phyloP scores from a whole-genome alignment of 1,140 invertebrate species.

The Drosophila busckii region DNA sequence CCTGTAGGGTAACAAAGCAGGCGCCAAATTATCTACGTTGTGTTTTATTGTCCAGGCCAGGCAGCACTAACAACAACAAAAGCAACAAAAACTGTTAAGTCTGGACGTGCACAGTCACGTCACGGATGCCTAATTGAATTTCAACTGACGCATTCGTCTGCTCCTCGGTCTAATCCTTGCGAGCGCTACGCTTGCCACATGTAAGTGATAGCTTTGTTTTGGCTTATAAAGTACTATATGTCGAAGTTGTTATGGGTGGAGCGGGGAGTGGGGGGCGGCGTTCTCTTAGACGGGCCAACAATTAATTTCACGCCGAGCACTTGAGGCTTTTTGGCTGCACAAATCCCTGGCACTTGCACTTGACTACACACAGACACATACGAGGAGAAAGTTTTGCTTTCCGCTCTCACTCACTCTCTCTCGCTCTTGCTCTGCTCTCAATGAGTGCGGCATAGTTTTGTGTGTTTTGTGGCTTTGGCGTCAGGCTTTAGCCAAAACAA shows the following conservation, averaged over 20 bases:
- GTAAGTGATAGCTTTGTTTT: slow-evolving; percentile 76
- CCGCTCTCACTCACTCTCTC: no score
- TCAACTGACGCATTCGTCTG: slow-evolving; percentile 33
- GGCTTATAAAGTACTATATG: slow-evolving; percentile 48
- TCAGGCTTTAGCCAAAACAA: slow-evolving; percentile 57
- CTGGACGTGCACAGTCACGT: slow-evolving; percentile 48
- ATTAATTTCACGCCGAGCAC: slow-evolving; percentile 74
- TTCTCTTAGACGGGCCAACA: slow-evolving; percentile 42
- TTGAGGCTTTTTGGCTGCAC: slow-evolving; percentile 69
- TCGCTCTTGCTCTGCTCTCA: slow-evolving; percentile 24
- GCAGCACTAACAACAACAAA: slow-evolving; percentile 5
- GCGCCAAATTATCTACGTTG: slow-evolving; percentile 71
- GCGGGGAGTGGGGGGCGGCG: not conserved
- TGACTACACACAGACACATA: not conserved
- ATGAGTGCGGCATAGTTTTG: slow-evolving; percentile 72
- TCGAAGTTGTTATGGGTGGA: not conserved
- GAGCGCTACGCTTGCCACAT: slow-evolving; percentile 29
- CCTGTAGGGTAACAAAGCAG: no score
- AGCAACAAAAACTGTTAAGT: slow-evolving; percentile 22
- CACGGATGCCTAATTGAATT: slow-evolving; percentile 73
- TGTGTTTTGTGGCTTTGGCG: slow-evolving; percentile 60
- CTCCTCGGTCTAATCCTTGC: slow-evolving; percentile 58
- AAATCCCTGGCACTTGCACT: slow-evolving; percentile 58
- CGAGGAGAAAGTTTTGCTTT: slow-evolving; percentile 7
- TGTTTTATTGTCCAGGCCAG: slow-evolving; percentile 57